phyloP scores from a whole-genome alignment of 37 sponge, comb jelly and placozoan genomes.

The Theonella swinhoei region DNA sequence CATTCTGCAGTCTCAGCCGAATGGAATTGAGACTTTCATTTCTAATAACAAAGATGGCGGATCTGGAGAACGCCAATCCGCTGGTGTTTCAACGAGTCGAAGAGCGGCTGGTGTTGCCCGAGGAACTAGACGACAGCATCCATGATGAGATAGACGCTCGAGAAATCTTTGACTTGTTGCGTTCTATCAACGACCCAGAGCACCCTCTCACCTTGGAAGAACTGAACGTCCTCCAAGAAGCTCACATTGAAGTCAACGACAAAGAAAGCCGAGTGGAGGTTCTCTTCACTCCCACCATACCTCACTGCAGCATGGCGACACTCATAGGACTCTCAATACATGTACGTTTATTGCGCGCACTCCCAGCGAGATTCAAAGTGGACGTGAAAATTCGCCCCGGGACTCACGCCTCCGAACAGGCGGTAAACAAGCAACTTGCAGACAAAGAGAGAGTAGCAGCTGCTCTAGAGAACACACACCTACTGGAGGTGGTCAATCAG shows the following conservation, averaged over 20 bases:
- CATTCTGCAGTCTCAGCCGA: too few species aligned
- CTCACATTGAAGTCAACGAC: constrained; percentile 82
- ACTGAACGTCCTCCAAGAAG: constrained; percentile 89
- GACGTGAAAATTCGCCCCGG: constrained; percentile 84
- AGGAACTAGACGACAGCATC: constrained; percentile 72
- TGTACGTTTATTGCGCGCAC: constrained; percentile 83
- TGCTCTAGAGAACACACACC: constrained; percentile 91
- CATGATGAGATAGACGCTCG: constrained; percentile 80
- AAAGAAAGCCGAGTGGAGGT: constrained; percentile 62
- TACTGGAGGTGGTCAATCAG: constrained; percentile 92
- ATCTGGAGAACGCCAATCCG: constrained; percentile 81
- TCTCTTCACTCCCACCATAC: constrained; percentile 97
- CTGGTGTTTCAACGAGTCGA: constrained; percentile 54
- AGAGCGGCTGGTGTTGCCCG: constrained; percentile 33
- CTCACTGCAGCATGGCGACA: constrained; percentile 99
- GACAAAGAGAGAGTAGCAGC: constrained; percentile 99
- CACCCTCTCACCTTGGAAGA: constrained; percentile 98
- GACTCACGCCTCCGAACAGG: constrained; percentile 84
- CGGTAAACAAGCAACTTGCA: constrained; percentile 98
- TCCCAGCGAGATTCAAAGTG: constrained; percentile 90
- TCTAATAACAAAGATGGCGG: background rate
- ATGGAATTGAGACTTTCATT: too few species aligned
- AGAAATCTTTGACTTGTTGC: constrained; percentile 89
- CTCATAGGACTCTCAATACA: constrained; percentile 93
- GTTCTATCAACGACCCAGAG: constrained; percentile 95